A percentile compares a stretch with the other conserved stretches of the same genome.
Evolutionary conservation across 2,888 invertebrate genomes (phyloP).

Genomic region (Gari tellinella): DNA sequence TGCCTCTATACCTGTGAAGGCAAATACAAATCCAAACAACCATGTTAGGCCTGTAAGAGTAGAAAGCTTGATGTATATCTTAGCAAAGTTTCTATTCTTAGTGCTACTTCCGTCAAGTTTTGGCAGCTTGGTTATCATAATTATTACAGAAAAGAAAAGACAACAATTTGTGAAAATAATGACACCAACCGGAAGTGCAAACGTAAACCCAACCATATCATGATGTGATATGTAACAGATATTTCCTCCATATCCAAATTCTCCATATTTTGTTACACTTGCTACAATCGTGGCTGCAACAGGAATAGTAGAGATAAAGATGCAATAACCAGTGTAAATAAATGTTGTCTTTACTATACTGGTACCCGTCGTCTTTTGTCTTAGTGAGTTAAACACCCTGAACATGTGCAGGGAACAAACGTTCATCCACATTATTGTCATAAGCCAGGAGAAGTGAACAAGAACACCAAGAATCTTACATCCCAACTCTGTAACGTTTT

Average conservation of each 20-base stretch:
- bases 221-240: slow-evolving; percentile 37
- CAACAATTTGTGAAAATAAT: slow-evolving; percentile 25
- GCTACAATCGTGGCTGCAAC: slow-evolving; percentile 28
- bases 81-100: slow-evolving; percentile 32
- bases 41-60: slow-evolving; percentile 48
- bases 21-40: slow-evolving; percentile 44
- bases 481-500: slow-evolving; percentile 7
- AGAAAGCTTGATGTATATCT: slow-evolving; percentile 45
- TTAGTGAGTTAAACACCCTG: slow-evolving; percentile 14
- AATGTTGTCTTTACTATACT: slow-evolving; percentile 3
- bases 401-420: slow-evolving; percentile 53
- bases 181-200: slow-evolving; percentile 33
- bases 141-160: slow-evolving; percentile 28
- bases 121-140: slow-evolving; percentile 31
- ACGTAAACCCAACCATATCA: slow-evolving; percentile 38
- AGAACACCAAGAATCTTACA: slow-evolving; percentile 36
- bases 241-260: slow-evolving; percentile 41
- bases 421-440: slow-evolving; percentile 47
- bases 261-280: background rate
- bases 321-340: slow-evolving; percentile 30
- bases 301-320: slow-evolving; percentile 12
- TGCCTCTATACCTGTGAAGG: slow-evolving; percentile 11
- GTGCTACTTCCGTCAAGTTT: slow-evolving; percentile 10
- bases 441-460: slow-evolving; percentile 49
- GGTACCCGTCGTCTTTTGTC: background rate